Conservation (phyloP, 2,797 vertebrate genomes). For the Aselliscus stoliczkanus region DNA sequence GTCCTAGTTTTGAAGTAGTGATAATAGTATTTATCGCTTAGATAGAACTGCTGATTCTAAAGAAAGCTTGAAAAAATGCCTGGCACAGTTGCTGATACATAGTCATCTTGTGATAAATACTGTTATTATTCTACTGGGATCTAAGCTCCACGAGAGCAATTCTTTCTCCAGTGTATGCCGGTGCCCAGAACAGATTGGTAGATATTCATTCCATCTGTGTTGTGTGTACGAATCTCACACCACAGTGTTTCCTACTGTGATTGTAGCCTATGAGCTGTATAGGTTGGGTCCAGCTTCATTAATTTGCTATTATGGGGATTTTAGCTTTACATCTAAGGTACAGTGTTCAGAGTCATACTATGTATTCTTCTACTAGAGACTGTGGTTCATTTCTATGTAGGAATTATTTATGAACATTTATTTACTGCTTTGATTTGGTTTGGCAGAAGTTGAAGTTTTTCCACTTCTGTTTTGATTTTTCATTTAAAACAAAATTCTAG, state of each 20-base stretch:
- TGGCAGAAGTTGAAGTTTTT: slow-evolving; percentile 26
- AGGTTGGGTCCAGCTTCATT: background rate
- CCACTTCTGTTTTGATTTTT: slow-evolving; percentile 46
- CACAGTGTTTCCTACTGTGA: background rate
- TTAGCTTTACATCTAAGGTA: background rate
- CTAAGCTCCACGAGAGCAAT: too few species aligned
- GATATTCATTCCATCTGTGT: background rate
- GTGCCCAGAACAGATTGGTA: background rate
- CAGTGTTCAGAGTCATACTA: background rate
- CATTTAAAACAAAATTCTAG: slow-evolving; percentile 73
- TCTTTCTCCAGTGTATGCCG: too few species aligned
- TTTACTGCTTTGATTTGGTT: background rate
- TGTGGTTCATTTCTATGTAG: background rate
- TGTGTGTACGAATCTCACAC: rapidly evolving
- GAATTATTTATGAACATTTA: background rate
- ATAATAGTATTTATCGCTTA: background rate
- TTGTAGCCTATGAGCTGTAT: background rate
- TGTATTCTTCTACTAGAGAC: background rate
- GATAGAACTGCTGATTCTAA: background rate
- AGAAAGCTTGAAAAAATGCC: background rate
- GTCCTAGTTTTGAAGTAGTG: background rate
- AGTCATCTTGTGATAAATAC: background rate
- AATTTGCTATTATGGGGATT: background rate
- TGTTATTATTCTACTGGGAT: background rate
- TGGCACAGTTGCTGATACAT: background rate